Evolutionary conservation across 2,797 vertebrate genomes (phyloP).

Genomic region (Clarias laeviceps): DNA sequence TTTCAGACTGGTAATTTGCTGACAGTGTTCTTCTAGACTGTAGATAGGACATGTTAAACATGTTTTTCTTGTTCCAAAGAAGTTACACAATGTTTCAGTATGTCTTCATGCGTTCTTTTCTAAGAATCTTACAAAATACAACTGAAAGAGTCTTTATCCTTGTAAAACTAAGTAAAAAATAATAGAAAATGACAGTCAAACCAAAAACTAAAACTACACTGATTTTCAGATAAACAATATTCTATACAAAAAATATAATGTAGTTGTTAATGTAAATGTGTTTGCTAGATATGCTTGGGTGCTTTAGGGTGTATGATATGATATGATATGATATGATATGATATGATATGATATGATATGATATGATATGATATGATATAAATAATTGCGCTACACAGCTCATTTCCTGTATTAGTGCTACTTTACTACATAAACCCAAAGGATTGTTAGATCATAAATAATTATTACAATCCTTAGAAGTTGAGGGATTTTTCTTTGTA

Average conservation of each 20-base stretch:
- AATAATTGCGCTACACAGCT: background rate
- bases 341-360: no score
- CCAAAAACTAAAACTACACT: background rate
- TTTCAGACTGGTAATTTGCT: background rate
- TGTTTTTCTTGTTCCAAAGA: conserved; percentile 4
- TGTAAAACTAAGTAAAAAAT: background rate
- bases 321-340: background rate
- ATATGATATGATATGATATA: background rate
- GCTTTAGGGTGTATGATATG: background rate
- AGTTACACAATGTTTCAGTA: background rate
- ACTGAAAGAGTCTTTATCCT: background rate
- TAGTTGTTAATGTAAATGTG: background rate
- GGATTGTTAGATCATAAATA: background rate
- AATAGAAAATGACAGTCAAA: background rate
- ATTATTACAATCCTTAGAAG: background rate
- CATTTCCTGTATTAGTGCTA: background rate
- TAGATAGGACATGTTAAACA: conserved; percentile 1
- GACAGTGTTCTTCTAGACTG: background rate
- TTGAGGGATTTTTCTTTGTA: background rate
- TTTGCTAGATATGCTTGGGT: no score
- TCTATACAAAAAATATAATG: background rate
- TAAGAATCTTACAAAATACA: background rate
- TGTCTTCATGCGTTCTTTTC: conserved; percentile 10
- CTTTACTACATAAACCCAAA: background rate
- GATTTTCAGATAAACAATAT: background rate